Base-by-base conservation (phyloP, 2,888 invertebrate genomes). In the Nephrotoma flavescens region DNA sequence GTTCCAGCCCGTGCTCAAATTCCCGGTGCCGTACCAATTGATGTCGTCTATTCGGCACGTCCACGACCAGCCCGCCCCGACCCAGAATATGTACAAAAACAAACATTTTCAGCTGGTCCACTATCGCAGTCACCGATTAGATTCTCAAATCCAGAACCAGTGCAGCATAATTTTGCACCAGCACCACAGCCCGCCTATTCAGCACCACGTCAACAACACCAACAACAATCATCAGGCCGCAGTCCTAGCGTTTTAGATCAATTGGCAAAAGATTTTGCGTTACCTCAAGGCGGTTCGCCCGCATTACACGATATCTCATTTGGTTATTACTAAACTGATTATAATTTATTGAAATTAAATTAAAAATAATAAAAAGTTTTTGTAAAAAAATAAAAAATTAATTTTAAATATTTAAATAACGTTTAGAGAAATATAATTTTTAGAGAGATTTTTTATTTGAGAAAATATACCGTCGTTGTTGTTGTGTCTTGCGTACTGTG, bases 251-350 rank as follows among this genome's bases (percentile, higher is more conserved):
- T 96, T 91, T 92, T 97, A 85, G 97, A 97, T 90, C 95, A 96
- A 90, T 93, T 97, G 86, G 94, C 96, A 86, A 95, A 95, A 90
- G 96, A 97, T 89, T 97, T 95, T 90, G 95, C 96, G 11, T 91
- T 97, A 86, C 97, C 96, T 0, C 93, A 94, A 88, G 94, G 94
- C 42, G 93, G 94, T 7, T 93, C 95, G 0, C 92, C 94, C 52
- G 94, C 96, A 0, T 92, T 96, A 52, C 96, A 96, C 89, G 96
- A 97, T 89, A 96, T 97, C 91, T 95, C 96, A 87, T 97, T 97
- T 90, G 96, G 96, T 89, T 95, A 95, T 90, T 96, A 95, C 91
- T 96, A 94, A 92, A 87, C 44, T 41, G 15, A 84, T 83, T 31
- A 83, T 83, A 57, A 15, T 57, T 57, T 57, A 4, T 57, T 15